Evolutionary conservation across 2,888 invertebrate species (phyloP), one percentile per base, ranked within the genome.

Genomic region (Eudemis profundana): DNA sequence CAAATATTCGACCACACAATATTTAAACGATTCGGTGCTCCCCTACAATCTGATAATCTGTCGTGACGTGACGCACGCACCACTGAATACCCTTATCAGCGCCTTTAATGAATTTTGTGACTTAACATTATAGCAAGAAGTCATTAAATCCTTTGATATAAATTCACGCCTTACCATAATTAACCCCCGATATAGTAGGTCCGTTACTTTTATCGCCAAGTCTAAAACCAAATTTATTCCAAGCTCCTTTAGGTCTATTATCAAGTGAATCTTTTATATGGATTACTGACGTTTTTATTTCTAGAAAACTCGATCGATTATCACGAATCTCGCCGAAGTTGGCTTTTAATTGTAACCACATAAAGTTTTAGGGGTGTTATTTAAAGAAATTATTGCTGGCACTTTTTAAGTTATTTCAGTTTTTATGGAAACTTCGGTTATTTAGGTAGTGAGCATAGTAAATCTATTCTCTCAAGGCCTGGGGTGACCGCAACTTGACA

Each of bases 51-150:
- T 59, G 57, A 64, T 64, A 59, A 51, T 7, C 14, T 12, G 15
- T 40, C n/a, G n/a, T 61, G 3, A 56, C 60, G 60, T 61, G 60
- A 36, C n/a, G 23, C 64, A 64, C 64, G 64, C 57, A 64, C 57
- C 33, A 29, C 42, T 14, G 40, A n/a, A n/a, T 40, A 15, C 2
- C 40, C 3, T 57, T 57, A 44, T 64, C 64, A 51, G 33, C 51
- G 59, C 15, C 40, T 17, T 62, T 21, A 54, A 50, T 53, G 54
- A 42, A 59, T 40, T 61, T 57, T 57, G 47, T 57, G 51, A 50
- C 63, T 63, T 56, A 57, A 57, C 56, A 23, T 57, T 57, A 44
- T 21, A 14, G 44, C 33, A 50, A 60, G 51, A 53, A 65, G 38
- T 33, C 38, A 56, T 63, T 49, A 63, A 46, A 54, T 53, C 50